phyloP scores from a whole-genome alignment of 2,797 vertebrate genomes.

The Leptatherina wallacei region DNA sequence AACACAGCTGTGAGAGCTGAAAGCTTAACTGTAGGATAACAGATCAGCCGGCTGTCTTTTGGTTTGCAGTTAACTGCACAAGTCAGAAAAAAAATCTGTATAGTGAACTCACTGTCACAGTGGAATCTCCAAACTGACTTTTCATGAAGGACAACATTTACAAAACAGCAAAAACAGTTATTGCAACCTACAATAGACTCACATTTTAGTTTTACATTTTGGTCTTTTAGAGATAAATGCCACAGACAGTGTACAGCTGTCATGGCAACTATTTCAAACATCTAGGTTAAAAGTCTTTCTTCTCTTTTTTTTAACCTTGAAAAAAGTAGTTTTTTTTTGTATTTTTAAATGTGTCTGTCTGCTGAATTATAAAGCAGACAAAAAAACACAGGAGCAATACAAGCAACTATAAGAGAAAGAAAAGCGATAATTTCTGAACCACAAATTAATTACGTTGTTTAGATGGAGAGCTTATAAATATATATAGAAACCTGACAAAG shows the following conservation, averaged over 20 bases:
- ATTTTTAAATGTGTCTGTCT: constrained; percentile 9
- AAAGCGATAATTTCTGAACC: constrained; percentile 9
- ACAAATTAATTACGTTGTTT: constrained; percentile 10
- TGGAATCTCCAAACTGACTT: not conserved
- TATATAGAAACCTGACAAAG: not conserved
- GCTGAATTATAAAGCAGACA: constrained; percentile 10
- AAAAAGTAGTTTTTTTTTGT: not conserved
- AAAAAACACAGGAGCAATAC: constrained; percentile 47
- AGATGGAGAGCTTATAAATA: not conserved
- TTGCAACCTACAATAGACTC: not conserved
- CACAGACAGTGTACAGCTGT: constrained; percentile 50
- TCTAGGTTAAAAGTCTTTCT: constrained; percentile 6
- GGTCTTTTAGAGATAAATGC: constrained; percentile 38
- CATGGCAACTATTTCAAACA: constrained; percentile 56
- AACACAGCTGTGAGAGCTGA: not conserved
- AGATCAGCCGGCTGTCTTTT: not conserved
- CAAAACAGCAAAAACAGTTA: not conserved
- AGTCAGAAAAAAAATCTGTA: not conserved
- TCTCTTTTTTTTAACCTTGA: not conserved
- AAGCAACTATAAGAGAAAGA: constrained; percentile 24
- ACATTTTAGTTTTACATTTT: not conserved
- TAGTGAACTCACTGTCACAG: not conserved
- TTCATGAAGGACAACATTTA: not conserved
- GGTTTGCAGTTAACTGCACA: not conserved
- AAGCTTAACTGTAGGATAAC: constrained; percentile 1